Percentiles rank a stretch among this genome's conserved stretches.
phyloP scores from a whole-genome alignment of 30 jellyfish, hydroid and myxozoan species.

The Sanderia malayensis region DNA sequence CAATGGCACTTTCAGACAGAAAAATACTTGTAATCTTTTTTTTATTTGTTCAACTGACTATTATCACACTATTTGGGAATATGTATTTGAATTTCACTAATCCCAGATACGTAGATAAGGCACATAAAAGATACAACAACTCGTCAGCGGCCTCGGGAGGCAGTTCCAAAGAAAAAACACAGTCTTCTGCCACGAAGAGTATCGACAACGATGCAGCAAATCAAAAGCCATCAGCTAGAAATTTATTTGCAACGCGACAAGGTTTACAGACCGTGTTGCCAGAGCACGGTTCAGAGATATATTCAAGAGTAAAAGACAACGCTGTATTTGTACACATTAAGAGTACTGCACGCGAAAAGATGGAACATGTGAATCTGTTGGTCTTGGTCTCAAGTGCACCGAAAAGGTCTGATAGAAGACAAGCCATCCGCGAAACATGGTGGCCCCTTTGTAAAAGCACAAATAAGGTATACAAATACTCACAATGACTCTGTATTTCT shows the following conservation, averaged over 20 bases:
- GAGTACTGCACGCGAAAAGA: not conserved
- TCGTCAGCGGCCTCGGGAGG: not conserved
- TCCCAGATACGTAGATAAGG: not conserved
- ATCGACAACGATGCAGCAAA: not conserved
- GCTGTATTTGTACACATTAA: conserved; percentile 2
- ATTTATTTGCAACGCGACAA: too few species aligned
- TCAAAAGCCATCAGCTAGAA: not conserved
- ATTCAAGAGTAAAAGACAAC: not conserved
- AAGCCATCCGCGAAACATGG: conserved; percentile 42
- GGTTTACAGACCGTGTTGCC: not conserved
- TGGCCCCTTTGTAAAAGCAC: conserved; percentile 30
- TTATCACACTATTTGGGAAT: not conserved
- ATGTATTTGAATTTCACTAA: not conserved
- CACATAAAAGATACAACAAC: too few species aligned
- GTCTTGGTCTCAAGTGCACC: conserved; percentile 25
- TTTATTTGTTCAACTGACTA: not conserved
- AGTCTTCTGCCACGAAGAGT: not conserved
- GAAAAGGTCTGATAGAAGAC: conserved; percentile 21
- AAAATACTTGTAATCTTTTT: not conserved
- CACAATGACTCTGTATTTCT: too few species aligned
- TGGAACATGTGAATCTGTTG: conserved; percentile 1
- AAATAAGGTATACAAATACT: conserved; percentile 15
- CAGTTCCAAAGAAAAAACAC: not conserved
- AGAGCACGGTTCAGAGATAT: not conserved
- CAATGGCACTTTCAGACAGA: not conserved